phyloP scores from a whole-genome alignment of 2,797 vertebrate genomes.

The Fistularia tabacaria region DNA sequence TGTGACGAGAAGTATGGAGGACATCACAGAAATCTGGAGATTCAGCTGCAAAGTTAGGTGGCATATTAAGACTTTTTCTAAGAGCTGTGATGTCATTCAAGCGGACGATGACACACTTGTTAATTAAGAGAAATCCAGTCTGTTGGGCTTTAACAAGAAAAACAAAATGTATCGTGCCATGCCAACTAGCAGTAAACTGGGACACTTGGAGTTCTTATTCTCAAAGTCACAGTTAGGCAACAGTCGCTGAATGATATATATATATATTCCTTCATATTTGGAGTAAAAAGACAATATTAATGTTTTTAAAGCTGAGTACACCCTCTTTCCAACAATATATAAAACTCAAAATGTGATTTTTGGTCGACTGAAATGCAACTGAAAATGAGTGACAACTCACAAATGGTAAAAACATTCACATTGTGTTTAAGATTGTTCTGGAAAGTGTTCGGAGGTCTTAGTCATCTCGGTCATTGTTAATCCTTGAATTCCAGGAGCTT shows the following conservation, averaged over 20 bases:
- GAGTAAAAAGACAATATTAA: too few relatives aligned
- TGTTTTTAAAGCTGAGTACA: constrained; percentile 5
- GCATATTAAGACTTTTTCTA: too few relatives aligned
- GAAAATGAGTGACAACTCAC: not conserved
- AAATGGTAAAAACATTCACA: not conserved
- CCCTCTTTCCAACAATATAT: constrained; percentile 12
- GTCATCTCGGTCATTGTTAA: not conserved
- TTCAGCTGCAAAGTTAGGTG: too few relatives aligned
- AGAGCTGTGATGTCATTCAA: constrained; percentile 1
- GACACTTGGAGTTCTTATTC: not conserved
- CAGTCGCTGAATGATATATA: too few relatives aligned
- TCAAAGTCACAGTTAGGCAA: not conserved
- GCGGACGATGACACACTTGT: constrained; percentile 7
- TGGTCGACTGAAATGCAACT: constrained; percentile 9
- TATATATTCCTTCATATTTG: too few relatives aligned
- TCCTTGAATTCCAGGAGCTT: constrained; percentile 1
- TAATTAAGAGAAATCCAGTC: too few relatives aligned
- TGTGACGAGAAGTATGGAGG: too few relatives aligned
- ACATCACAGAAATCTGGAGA: too few relatives aligned
- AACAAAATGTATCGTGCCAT: not conserved
- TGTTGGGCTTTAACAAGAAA: constrained; percentile 5
- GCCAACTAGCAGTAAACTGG: not conserved
- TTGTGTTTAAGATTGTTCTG: too few relatives aligned
- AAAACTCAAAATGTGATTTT: constrained; percentile 14
- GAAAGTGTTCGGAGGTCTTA: too few relatives aligned